Conservation (phyloP, 2,113 vertebrate genomes). For the Forbesichthys papilliferus region DNA sequence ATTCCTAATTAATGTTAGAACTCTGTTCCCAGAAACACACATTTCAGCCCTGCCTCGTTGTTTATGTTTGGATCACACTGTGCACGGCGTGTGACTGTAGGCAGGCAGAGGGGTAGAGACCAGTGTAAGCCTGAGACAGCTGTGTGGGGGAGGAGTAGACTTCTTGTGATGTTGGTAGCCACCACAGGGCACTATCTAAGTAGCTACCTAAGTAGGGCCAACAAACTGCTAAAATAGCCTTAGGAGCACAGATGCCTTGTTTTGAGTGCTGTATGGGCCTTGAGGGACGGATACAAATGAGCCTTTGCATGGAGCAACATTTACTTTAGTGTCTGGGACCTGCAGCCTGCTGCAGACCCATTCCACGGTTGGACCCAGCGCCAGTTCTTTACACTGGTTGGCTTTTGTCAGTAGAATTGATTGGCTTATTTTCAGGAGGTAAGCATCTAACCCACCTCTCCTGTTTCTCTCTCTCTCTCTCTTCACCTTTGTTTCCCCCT, state of each 20-base stretch:
- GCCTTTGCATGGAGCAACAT: neutral
- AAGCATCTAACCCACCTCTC: slow-evolving; percentile 37
- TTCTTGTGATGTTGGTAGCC: no score
- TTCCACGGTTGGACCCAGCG: neutral
- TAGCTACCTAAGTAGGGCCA: no score
- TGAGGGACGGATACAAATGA: neutral
- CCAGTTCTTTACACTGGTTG: neutral
- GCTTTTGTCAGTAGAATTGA: neutral
- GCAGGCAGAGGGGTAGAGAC: no score
- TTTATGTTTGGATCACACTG: no score
- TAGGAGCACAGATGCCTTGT: no score
- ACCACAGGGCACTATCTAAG: no score
- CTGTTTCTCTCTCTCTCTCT: slow-evolving; percentile 23
- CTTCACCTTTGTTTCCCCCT: slow-evolving; percentile 27
- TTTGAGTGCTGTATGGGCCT: neutral
- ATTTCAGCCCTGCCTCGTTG: no score
- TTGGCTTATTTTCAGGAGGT: neutral
- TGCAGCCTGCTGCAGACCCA: neutral
- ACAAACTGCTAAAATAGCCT: no score
- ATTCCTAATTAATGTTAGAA: neutral
- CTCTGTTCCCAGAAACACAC: neutral
- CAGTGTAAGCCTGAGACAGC: no score
- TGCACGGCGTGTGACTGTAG: no score
- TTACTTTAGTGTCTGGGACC: slow-evolving; percentile 1
- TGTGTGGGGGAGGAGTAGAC: no score